Conservation (phyloP, 2,888 invertebrate species). For the Callyntrura sp. region DNA sequence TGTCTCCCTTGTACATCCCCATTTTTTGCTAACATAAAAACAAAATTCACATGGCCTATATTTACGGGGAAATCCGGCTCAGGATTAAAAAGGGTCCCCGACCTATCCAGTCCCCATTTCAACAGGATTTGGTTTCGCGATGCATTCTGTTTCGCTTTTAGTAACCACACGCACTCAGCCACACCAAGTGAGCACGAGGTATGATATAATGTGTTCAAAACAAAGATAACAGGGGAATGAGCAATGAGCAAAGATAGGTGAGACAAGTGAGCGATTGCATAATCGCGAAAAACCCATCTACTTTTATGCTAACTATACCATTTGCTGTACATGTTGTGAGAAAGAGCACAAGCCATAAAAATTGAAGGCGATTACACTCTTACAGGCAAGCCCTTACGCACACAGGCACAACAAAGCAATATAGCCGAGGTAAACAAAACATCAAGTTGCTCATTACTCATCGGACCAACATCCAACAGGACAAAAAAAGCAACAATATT, state of each 20-base stretch:
- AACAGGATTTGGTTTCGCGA: constrained; percentile 68
- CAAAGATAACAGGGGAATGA: background rate
- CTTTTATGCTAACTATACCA: background rate
- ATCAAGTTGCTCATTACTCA: background rate
- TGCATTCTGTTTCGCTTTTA: background rate
- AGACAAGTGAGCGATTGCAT: constrained; percentile 62
- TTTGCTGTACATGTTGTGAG: no score
- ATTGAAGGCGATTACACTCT: no score
- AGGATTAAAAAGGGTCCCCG: constrained; percentile 58
- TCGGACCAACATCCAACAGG: constrained; percentile 9
- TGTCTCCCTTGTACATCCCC: no score
- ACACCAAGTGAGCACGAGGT: background rate
- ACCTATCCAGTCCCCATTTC: constrained; percentile 74
- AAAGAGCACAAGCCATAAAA: constrained; percentile 45
- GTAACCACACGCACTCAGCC: background rate
- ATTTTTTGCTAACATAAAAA: no score
- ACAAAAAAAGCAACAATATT: constrained; percentile 31
- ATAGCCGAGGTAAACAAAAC: background rate
- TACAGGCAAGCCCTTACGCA: background rate
- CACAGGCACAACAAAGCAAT: background rate
- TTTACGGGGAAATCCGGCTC: constrained; percentile 74
- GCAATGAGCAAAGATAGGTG: background rate
- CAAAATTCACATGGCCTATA: constrained; percentile 73
- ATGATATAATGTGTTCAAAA: constrained; percentile 12
- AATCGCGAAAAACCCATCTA: constrained; percentile 60